Percentiles rank a stretch among this genome's conserved stretches.
phyloP scores from a whole-genome alignment of 2,888 invertebrate genomes.

The Melanchra persicariae region DNA sequence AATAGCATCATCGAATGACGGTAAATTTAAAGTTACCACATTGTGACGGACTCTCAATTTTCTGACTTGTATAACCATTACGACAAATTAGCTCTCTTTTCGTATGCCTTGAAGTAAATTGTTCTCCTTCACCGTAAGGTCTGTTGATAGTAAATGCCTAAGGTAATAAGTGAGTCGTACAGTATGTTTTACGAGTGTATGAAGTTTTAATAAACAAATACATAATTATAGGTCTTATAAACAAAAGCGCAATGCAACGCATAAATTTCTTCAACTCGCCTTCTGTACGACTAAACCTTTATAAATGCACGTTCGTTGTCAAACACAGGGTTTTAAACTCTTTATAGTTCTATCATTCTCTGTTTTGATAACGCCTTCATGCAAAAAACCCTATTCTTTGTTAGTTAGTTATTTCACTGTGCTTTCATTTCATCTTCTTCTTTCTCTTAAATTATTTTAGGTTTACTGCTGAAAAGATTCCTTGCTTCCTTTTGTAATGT shows the following conservation, averaged over 20 bases:
- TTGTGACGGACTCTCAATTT: too few species aligned
- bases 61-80: not conserved
- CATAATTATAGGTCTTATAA: not conserved
- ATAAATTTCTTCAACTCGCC: not conserved
- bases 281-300: not conserved
- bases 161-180: too few species aligned
- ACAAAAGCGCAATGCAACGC: not conserved
- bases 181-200: too few species aligned
- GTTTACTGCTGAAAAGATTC: not conserved
- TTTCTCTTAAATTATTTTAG: not conserved
- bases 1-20: too few species aligned
- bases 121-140: too few species aligned
- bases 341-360: conserved; percentile 19
- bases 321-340: conserved; percentile 23
- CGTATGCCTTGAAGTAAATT: not conserved
- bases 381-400: not conserved
- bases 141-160: too few species aligned
- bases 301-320: conserved; percentile 23
- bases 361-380: not conserved
- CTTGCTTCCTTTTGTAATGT: not conserved
- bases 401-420: not conserved
- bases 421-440: not conserved
- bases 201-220: too few species aligned
- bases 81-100: not conserved
- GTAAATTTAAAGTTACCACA: too few species aligned